Percentiles rank a stretch among this genome's conserved stretches.
Evolutionary conservation across 37 sponge, comb jelly and placozoan species (phyloP).

Genomic region (Diacarnus erythraeanus): DNA sequence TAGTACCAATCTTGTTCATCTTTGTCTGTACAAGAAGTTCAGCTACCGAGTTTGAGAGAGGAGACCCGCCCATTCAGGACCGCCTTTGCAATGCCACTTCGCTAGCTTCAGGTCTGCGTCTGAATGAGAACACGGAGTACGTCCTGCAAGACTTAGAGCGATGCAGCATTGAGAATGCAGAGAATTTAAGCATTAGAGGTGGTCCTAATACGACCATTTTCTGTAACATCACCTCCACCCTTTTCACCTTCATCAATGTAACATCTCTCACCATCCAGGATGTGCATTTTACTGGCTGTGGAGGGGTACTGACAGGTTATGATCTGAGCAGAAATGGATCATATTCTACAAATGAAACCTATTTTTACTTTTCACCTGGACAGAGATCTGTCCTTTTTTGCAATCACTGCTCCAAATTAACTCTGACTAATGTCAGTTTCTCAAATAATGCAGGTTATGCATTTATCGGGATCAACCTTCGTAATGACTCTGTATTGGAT

Average conservation of each 20-base stretch:
- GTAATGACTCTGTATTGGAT: not conserved
- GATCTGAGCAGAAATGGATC: too few relatives aligned
- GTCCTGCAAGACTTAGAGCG: too few relatives aligned
- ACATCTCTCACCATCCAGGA: constrained; percentile 8
- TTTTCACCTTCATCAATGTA: constrained; percentile 22
- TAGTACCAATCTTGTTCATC: too few relatives aligned
- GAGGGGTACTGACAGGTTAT: not conserved
- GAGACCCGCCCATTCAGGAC: too few relatives aligned
- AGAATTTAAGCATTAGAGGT: not conserved
- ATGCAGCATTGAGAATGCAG: not conserved
- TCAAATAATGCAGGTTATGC: constrained; percentile 13
- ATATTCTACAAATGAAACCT: not conserved
- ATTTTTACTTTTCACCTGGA: not conserved
- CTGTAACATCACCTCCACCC: constrained; percentile 2
- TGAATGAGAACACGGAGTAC: too few relatives aligned
- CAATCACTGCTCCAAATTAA: constrained; percentile 6
- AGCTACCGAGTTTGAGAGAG: too few relatives aligned
- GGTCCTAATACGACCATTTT: not conserved
- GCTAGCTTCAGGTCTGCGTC: too few relatives aligned
- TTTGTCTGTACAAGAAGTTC: too few relatives aligned
- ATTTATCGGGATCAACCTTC: not conserved
- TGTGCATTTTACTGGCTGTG: constrained; percentile 20
- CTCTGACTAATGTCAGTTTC: not conserved
- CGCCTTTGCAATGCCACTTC: too few relatives aligned
- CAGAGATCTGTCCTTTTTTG: constrained; percentile 1